Evolutionary conservation across 1,140 invertebrate species (phyloP).

Genomic region (Rhyacophila brunnea): DNA sequence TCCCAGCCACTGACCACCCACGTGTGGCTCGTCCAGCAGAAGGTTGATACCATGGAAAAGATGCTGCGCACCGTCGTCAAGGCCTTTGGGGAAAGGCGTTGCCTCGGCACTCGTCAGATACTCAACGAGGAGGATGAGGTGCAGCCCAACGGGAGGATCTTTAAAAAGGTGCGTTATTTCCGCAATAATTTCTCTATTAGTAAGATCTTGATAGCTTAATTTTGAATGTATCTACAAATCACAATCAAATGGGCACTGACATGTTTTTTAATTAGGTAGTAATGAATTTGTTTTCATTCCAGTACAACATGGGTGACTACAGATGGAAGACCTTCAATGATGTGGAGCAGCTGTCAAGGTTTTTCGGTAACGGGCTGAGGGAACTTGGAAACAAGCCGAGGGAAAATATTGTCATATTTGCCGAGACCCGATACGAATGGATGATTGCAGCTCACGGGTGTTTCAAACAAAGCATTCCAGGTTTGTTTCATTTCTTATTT

Average conservation of each 20-base stretch:
- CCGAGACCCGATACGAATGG: slow-evolving; percentile 97
- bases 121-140: slow-evolving; percentile 90
- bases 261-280: neutral
- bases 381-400: slow-evolving; percentile 64
- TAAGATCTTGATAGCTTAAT: too few relatives aligned
- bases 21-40: slow-evolving; percentile 67
- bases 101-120: slow-evolving; percentile 88
- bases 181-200: too few relatives aligned
- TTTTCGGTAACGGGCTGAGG: slow-evolving; percentile 78
- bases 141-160: slow-evolving; percentile 90
- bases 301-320: slow-evolving; percentile 92
- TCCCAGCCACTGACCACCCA: slow-evolving; percentile 67
- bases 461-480: slow-evolving; percentile 88
- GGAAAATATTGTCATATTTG: slow-evolving; percentile 88
- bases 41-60: slow-evolving; percentile 84
- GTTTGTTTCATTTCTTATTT: slow-evolving; percentile 46
- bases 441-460: slow-evolving; percentile 91
- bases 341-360: slow-evolving; percentile 69
- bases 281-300: slow-evolving; percentile 38
- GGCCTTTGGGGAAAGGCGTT: slow-evolving; percentile 70
- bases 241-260: too few relatives aligned
- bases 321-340: slow-evolving; percentile 85
- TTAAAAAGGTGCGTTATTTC: slow-evolving; percentile 78
- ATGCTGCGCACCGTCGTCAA: slow-evolving; percentile 77
- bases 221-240: too few relatives aligned